A percentile compares a stretch with the other conserved stretches of the same genome.
phyloP scores from a whole-genome alignment of 2,113 vertebrate genomes.

The Pithys albifrons region DNA sequence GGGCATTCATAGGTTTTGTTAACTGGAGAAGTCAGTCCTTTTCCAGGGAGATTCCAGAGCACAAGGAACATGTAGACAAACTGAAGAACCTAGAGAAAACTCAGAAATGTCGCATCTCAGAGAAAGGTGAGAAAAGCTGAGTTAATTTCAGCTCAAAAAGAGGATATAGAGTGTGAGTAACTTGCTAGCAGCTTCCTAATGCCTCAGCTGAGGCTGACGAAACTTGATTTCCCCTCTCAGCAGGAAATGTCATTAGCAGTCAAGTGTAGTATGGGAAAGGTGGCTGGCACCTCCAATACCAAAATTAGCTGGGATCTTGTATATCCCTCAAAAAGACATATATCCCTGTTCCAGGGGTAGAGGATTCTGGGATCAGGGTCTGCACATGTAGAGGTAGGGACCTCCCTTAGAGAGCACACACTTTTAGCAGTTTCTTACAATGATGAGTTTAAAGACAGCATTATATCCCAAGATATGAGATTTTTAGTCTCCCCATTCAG shows the following conservation, averaged over 20 bases:
- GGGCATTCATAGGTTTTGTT: background rate
- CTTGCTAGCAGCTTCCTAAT: background rate
- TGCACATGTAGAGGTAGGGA: background rate
- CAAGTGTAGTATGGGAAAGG: background rate
- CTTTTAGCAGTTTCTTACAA: background rate
- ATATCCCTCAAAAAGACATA: background rate
- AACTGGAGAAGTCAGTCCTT: background rate
- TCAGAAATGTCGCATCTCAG: background rate
- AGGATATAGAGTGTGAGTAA: background rate
- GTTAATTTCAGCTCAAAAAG: background rate
- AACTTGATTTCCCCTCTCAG: background rate
- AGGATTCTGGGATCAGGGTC: background rate
- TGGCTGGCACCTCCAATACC: background rate
- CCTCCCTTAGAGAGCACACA: background rate
- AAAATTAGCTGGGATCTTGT: background rate
- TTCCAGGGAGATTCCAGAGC: background rate
- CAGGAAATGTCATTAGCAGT: background rate
- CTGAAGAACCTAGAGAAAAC: background rate
- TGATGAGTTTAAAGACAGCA: background rate
- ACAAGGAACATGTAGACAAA: background rate
- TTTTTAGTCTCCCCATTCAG: background rate
- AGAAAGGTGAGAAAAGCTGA: background rate
- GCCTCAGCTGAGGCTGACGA: background rate
- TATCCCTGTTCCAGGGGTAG: background rate
- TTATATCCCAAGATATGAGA: accelerated